These are phyloP conservation scores for Oreortyx pictus DNA, from an alignment of 2,797 vertebrate genomes.

Conservation along the genomic window DNA sequence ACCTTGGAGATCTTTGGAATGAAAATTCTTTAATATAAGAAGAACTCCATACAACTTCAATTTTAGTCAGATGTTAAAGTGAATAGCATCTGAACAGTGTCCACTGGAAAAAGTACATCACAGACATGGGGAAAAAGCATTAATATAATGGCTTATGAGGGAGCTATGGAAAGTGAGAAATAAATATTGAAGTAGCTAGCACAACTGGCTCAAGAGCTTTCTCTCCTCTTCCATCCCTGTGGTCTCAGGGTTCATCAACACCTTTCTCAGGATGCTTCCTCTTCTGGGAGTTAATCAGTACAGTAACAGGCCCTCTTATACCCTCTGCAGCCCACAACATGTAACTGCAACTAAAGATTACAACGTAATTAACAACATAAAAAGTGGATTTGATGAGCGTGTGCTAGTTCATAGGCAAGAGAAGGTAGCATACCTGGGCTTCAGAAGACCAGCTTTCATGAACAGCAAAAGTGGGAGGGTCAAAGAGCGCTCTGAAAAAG, in stretches of 20 bases:
- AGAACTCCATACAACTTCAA: neutral
- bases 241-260: neutral
- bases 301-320: neutral
- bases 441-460: neutral
- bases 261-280: neutral
- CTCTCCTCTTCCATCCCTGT: neutral
- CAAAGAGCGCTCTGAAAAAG: neutral
- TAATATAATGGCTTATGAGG: neutral
- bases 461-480: neutral
- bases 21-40: neutral
- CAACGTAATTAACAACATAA: accelerated
- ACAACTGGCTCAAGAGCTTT: neutral
- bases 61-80: neutral
- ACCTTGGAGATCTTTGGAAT: neutral
- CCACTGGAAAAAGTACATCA: neutral
- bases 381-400: neutral
- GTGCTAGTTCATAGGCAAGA: neutral
- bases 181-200: neutral
- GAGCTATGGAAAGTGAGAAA: neutral
- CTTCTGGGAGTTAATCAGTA: accelerated
- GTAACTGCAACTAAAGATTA: neutral
- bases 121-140: neutral
- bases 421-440: neutral
- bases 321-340: neutral
- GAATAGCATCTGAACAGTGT: neutral